Conservation (phyloP, 2,888 invertebrate species). For the Caenorhabditis uteleia region DNA sequence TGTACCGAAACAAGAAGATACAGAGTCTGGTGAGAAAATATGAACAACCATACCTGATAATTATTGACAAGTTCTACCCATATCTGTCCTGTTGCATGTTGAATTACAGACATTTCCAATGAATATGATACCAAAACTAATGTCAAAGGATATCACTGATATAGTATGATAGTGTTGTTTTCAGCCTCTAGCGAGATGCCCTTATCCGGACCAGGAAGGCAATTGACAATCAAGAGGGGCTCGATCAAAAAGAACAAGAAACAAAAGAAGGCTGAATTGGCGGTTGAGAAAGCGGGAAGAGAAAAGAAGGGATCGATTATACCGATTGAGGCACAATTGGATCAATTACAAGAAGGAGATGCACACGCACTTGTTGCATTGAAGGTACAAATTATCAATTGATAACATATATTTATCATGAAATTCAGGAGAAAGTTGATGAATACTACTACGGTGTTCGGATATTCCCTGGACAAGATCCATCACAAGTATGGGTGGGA, state of each 20-base stretch:
- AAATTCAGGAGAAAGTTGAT: constrained; percentile 81
- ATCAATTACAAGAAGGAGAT: constrained; percentile 40
- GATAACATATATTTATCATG: background rate
- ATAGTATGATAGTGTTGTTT: constrained; percentile 9
- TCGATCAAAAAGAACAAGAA: constrained; percentile 59
- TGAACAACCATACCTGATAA: too few species aligned
- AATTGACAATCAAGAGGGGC: constrained; percentile 51
- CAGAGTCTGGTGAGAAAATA: constrained; percentile 35
- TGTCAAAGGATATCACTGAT: too few species aligned
- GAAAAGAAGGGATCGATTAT: constrained; percentile 32
- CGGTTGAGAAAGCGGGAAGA: constrained; percentile 9
- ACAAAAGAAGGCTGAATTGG: constrained; percentile 34
- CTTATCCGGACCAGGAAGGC: constrained; percentile 62
- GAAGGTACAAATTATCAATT: constrained; percentile 26
- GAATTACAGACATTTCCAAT: too few species aligned
- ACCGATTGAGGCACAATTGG: constrained; percentile 25
- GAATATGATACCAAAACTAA: too few species aligned
- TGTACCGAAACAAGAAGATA: constrained; percentile 18
- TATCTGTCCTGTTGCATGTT: too few species aligned
- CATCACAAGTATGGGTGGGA: constrained; percentile 91
- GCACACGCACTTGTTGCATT: constrained; percentile 40
- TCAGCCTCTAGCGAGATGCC: constrained; percentile 63
- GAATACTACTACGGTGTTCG: constrained; percentile 90
- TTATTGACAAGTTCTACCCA: too few species aligned
- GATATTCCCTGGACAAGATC: constrained; percentile 93